A percentile compares a stretch with the other conserved stretches of the same genome.
Evolutionary conservation across 2,888 invertebrate species (phyloP).

Genomic region (Volucella inflata): DNA sequence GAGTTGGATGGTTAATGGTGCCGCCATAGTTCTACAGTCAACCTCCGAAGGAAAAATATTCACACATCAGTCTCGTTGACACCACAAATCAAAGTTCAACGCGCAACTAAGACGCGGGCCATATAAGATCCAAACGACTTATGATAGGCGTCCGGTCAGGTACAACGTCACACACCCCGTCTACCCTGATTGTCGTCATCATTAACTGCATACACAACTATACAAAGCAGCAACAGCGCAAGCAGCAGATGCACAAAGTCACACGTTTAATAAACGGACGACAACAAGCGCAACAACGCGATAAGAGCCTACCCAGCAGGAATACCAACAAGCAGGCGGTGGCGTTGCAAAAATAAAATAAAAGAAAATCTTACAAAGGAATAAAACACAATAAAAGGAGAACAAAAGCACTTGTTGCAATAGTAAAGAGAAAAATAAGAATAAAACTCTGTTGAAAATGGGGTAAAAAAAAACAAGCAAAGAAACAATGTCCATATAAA

Average conservation of each 20-base stretch:
- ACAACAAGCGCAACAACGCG: conserved; percentile 75
- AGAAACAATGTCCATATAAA: conserved; percentile 72
- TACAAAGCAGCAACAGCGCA: conserved; percentile 72
- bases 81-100: conserved; percentile 73
- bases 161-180: conserved; percentile 74
- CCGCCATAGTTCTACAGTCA: conserved; percentile 46
- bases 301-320: conserved; percentile 69
- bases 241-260: conserved; percentile 73
- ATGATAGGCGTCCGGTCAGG: conserved; percentile 75
- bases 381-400: conserved; percentile 46
- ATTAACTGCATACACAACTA: conserved; percentile 65
- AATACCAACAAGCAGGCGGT: conserved; percentile 72
- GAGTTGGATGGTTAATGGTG: conserved; percentile 55
- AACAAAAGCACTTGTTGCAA: conserved; percentile 52
- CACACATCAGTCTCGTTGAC: conserved; percentile 68
- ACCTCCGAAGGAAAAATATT: conserved; percentile 48
- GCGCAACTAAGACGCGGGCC: conserved; percentile 57
- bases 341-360: conserved; percentile 52
- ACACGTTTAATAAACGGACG: conserved; percentile 74
- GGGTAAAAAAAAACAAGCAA: conserved; percentile 15
- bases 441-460: background rate
- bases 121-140: conserved; percentile 66
- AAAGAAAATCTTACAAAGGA: conserved; percentile 39
- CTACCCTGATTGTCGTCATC: conserved; percentile 74
- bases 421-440: background rate